A percentile compares a stretch with the other conserved stretches of the same genome.
Evolutionary conservation across 2,888 invertebrate species (phyloP).

Genomic region (Ophioninae sp.): DNA sequence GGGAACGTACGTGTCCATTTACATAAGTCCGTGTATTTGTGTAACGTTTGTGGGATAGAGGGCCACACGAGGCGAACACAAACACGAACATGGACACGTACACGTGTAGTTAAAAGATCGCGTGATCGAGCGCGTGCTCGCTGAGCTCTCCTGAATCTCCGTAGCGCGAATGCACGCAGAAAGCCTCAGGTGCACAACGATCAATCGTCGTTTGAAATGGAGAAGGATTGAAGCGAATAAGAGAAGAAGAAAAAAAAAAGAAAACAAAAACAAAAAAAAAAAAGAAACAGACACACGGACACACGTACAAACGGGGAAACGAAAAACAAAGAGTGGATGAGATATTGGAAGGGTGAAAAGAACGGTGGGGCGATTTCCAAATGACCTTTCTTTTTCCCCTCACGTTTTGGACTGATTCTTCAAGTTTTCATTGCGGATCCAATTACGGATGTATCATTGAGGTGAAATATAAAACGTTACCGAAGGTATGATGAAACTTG

Average conservation of each 20-base stretch:
- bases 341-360: conserved; percentile 6
- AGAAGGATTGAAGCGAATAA: neutral
- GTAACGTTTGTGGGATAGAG: no score
- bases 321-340: neutral
- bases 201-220: conserved; percentile 47
- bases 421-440: conserved; percentile 34
- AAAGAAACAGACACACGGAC: no score
- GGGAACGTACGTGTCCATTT: conserved; percentile 14
- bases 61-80: no score
- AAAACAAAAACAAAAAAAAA: no score
- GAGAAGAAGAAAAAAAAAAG: no score
- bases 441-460: conserved; percentile 68
- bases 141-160: conserved; percentile 48
- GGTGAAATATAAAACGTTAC: no score
- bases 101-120: conserved; percentile 40
- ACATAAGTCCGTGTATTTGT: conserved; percentile 10
- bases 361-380: neutral
- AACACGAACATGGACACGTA: neutral
- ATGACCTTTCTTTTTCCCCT: neutral
- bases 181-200: conserved; percentile 34
- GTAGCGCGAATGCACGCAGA: conserved; percentile 47
- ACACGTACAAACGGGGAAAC: no score
- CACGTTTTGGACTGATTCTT: neutral
- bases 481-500: no score
- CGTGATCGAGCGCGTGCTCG: conserved; percentile 63